These are phyloP conservation scores for Glyphotaelius pellucidus DNA, from an alignment of 2,888 invertebrate species.

Conservation along the genomic window DNA sequence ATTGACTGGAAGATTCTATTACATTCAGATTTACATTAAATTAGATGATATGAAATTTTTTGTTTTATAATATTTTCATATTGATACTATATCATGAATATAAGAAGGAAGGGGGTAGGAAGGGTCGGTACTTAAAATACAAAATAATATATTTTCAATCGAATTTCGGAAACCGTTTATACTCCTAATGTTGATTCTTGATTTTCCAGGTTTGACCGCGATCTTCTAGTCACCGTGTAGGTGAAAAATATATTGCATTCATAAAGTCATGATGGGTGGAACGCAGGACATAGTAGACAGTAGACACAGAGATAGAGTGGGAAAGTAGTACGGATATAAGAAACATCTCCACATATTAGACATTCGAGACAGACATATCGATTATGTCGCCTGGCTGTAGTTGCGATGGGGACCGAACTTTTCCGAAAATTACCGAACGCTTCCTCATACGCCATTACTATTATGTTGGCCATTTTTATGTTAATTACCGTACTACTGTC, in stretches of 20 bases:
- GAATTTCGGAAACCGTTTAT: too few relatives aligned
- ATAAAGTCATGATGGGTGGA: background rate
- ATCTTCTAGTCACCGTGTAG: too few relatives aligned
- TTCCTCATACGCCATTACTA: background rate
- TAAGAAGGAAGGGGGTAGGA: too few relatives aligned
- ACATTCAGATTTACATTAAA: too few relatives aligned
- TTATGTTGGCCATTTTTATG: background rate
- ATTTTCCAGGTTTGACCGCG: too few relatives aligned
- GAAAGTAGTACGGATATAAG: background rate
- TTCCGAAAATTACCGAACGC: background rate
- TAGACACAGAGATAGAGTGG: background rate
- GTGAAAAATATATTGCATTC: background rate
- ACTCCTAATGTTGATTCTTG: too few relatives aligned
- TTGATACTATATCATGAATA: too few relatives aligned
- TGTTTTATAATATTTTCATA: too few relatives aligned
- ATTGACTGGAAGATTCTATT: too few relatives aligned
- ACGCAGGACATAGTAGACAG: background rate
- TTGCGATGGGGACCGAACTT: background rate
- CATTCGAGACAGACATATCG: background rate
- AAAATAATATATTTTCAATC: too few relatives aligned
- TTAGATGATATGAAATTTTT: too few relatives aligned
- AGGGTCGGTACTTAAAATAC: too few relatives aligned
- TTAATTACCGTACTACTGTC: background rate
- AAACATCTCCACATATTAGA: slow-evolving; percentile 2
- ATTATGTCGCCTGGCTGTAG: background rate